Conservation (phyloP, 1,140 invertebrate species). For the Nasonia longicornis region DNA sequence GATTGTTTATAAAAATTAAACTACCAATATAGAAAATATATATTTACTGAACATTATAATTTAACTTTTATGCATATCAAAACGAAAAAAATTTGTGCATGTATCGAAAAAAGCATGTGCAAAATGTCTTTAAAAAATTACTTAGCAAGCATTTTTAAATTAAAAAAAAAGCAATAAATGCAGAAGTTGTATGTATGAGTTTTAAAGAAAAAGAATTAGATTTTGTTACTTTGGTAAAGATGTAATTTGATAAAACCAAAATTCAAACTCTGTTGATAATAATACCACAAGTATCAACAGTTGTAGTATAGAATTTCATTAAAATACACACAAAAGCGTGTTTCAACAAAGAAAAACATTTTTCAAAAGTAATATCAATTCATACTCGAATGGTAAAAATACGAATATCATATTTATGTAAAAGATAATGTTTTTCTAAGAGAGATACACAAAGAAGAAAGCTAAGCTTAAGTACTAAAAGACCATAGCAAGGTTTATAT, state of each 20-base stretch:
- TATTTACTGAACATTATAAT: conserved; percentile 2
- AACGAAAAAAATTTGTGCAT: background rate
- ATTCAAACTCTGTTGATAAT: too few species aligned
- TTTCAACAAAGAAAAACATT: background rate
- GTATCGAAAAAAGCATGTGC: background rate
- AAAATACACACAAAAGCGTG: too few species aligned
- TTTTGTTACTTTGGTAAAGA: too few species aligned
- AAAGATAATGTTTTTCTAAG: too few species aligned
- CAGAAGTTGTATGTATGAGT: background rate
- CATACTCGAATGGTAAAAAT: background rate
- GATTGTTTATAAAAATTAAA: background rate
- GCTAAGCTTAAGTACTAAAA: background rate
- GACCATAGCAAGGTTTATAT: background rate
- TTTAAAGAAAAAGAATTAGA: too few species aligned
- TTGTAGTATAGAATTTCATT: too few species aligned
- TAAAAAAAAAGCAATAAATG: background rate
- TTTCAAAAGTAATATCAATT: background rate
- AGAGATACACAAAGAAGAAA: too few species aligned
- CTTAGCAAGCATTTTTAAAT: background rate
- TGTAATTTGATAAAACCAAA: too few species aligned
- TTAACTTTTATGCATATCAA: background rate
- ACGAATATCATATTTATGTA: background rate
- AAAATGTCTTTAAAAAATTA: conserved; percentile 17
- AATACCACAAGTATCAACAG: too few species aligned
- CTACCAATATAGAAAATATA: background rate